Conservation (phyloP, 2,113 vertebrate species). For the Siniperca knerii region DNA sequence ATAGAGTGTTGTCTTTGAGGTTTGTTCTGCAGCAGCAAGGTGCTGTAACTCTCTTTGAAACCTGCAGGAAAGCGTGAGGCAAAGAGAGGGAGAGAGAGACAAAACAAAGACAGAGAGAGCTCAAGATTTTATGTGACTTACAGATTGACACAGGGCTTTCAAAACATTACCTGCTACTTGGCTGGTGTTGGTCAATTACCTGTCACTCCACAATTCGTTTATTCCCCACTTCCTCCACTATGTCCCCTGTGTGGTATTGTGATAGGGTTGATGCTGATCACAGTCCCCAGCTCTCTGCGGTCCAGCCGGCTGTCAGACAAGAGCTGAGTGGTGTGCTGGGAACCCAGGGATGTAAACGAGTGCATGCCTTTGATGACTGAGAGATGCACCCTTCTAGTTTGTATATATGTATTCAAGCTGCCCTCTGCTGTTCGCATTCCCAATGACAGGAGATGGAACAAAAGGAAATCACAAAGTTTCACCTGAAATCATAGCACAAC, state of each 20-base stretch:
- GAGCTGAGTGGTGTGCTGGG: slow-evolving; percentile 57
- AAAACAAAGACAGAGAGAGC: slow-evolving; percentile 29
- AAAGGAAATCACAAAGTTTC: slow-evolving; percentile 56
- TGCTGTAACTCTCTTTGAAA: slow-evolving; percentile 55
- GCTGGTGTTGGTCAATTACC: slow-evolving; percentile 72
- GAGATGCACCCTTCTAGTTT: slow-evolving; percentile 70
- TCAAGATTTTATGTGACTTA: slow-evolving; percentile 64
- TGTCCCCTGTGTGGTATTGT: slow-evolving; percentile 60
- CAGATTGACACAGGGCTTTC: slow-evolving; percentile 59
- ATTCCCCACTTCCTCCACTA: slow-evolving; percentile 54
- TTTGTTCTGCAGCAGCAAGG: slow-evolving; percentile 60
- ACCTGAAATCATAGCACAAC: slow-evolving; percentile 15
- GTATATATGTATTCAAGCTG: slow-evolving; percentile 87
- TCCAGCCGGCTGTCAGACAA: slow-evolving; percentile 70
- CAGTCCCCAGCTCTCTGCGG: slow-evolving; percentile 58
- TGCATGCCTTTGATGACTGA: slow-evolving; percentile 65
- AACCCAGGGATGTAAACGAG: slow-evolving; percentile 65
- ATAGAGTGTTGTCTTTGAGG: slow-evolving; percentile 69
- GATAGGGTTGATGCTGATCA: slow-evolving; percentile 75
- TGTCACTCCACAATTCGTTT: slow-evolving; percentile 71
- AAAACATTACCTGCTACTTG: slow-evolving; percentile 69
- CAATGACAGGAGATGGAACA: slow-evolving; percentile 80
- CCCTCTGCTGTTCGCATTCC: slow-evolving; percentile 85
- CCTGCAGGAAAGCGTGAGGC: slow-evolving; percentile 44
- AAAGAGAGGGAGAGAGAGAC: slow-evolving; percentile 14